Evolutionary conservation across 2,113 vertebrate species (phyloP).

Genomic region (Serinus canaria): DNA sequence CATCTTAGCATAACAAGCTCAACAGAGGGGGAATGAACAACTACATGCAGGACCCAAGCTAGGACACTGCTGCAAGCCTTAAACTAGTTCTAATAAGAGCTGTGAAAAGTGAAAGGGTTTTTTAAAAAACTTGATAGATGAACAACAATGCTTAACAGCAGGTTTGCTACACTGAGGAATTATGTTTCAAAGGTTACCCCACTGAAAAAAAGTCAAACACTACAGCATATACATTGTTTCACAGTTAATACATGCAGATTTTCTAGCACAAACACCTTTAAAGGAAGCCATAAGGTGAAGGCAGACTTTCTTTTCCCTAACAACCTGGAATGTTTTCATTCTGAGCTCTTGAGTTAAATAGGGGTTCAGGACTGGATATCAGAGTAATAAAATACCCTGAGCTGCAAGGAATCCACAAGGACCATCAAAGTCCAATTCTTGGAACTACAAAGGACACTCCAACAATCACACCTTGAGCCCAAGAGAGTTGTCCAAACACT

Average conservation of each 20-base stretch:
- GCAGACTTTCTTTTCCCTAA: slow-evolving; percentile 1
- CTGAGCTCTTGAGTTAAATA: background rate
- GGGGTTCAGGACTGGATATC: background rate
- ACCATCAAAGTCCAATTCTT: background rate
- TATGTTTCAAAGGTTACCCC: slow-evolving; percentile 38
- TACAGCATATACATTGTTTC: slow-evolving; percentile 8
- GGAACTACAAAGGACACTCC: background rate
- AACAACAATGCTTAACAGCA: slow-evolving; percentile 22
- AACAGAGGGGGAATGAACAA: background rate
- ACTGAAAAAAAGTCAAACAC: slow-evolving; percentile 28
- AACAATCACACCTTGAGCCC: background rate
- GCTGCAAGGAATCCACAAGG: background rate
- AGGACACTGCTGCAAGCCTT: background rate
- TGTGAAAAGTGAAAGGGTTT: slow-evolving; percentile 11
- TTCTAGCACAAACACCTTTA: slow-evolving; percentile 36
- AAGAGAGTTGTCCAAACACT: background rate
- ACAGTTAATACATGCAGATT: slow-evolving; percentile 35
- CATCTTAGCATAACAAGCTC: background rate
- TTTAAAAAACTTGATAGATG: background rate
- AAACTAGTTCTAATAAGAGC: background rate
- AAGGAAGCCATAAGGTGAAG: slow-evolving; percentile 36
- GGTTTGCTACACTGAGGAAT: background rate
- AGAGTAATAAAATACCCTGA: background rate
- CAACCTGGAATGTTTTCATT: slow-evolving; percentile 1
- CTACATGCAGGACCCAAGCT: background rate